Percentiles rank a stretch among this genome's conserved stretches.
Evolutionary conservation across 2,888 invertebrate species (phyloP).

Genomic region (Theodoxus fluviatilis): DNA sequence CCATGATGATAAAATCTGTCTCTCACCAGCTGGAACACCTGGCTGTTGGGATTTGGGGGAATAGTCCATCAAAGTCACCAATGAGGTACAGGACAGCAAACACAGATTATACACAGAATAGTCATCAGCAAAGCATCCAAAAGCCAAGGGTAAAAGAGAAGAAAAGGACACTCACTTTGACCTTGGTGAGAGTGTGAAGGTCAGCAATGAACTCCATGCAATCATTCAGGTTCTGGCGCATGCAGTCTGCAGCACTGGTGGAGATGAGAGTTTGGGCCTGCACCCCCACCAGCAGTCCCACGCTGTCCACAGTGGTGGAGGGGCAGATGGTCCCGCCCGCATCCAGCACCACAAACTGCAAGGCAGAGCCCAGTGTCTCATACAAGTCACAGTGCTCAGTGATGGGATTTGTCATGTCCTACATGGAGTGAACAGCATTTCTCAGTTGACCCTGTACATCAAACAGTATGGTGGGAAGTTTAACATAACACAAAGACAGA

Average conservation of each 20-base stretch:
- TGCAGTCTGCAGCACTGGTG: slow-evolving; percentile 91
- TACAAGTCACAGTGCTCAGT: too few relatives aligned
- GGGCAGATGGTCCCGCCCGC: slow-evolving; percentile 80
- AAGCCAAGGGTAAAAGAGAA: not conserved
- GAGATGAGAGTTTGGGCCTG: slow-evolving; percentile 65
- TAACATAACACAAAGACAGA: too few relatives aligned
- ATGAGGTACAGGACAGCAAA: too few relatives aligned
- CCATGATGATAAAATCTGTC: too few relatives aligned
- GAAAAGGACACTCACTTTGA: slow-evolving; percentile 76
- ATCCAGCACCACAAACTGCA: slow-evolving; percentile 72
- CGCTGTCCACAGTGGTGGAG: slow-evolving; percentile 60
- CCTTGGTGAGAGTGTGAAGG: slow-evolving; percentile 93
- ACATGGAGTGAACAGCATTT: too few relatives aligned
- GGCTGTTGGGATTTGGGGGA: too few relatives aligned
- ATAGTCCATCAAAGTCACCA: too few relatives aligned
- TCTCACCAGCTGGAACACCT: too few relatives aligned
- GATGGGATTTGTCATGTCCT: too few relatives aligned
- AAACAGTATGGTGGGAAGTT: too few relatives aligned
- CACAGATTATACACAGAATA: not conserved
- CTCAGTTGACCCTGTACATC: too few relatives aligned
- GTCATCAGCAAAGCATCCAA: not conserved
- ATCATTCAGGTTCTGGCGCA: slow-evolving; percentile 89
- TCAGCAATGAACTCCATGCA: slow-evolving; percentile 94
- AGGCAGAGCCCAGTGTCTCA: too few relatives aligned
- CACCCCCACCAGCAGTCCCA: slow-evolving; percentile 56